phyloP scores from a whole-genome alignment of 2,888 invertebrate genomes.

The Caenorhabditis japonica region DNA sequence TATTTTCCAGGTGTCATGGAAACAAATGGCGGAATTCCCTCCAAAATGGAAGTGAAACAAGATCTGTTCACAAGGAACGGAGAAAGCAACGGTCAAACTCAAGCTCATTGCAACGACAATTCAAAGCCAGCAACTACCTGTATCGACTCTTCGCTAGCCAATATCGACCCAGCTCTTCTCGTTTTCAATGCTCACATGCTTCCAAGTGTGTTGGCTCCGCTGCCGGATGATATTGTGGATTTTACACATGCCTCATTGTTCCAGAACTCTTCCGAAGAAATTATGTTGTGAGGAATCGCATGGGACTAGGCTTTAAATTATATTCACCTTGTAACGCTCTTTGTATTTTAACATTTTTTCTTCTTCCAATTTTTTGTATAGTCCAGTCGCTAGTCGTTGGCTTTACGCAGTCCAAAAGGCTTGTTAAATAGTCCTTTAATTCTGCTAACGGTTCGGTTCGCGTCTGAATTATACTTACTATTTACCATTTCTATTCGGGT shows the following conservation, averaged over 20 bases:
- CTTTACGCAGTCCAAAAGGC: too few relatives aligned
- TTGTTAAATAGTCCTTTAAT: too few relatives aligned
- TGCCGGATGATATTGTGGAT: slow-evolving; percentile 32
- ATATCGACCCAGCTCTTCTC: slow-evolving; percentile 16
- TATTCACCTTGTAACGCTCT: too few relatives aligned
- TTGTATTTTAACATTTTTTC: too few relatives aligned
- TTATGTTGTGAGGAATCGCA: slow-evolving; percentile 19
- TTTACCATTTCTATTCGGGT: too few relatives aligned
- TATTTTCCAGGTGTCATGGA: slow-evolving; percentile 47
- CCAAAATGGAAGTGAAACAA: slow-evolving; percentile 21
- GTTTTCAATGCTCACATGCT: slow-evolving; percentile 35
- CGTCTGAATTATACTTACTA: too few relatives aligned
- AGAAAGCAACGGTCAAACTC: neutral
- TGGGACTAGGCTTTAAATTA: too few relatives aligned
- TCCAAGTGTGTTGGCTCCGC: slow-evolving; percentile 26
- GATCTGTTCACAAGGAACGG: slow-evolving; percentile 4
- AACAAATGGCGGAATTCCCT: slow-evolving; percentile 9
- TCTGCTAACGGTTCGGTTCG: too few relatives aligned
- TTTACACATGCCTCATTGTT: slow-evolving; percentile 1
- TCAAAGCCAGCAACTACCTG: too few relatives aligned
- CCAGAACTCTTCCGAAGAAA: slow-evolving; percentile 2
- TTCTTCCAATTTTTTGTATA: neutral
- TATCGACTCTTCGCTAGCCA: neutral
- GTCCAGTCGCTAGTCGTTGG: slow-evolving; percentile 1
- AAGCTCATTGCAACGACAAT: too few relatives aligned